Evolutionary conservation across 1,140 invertebrate species (phyloP), one percentile per base, ranked within the genome.

Genomic region (Pantala flavescens): DNA sequence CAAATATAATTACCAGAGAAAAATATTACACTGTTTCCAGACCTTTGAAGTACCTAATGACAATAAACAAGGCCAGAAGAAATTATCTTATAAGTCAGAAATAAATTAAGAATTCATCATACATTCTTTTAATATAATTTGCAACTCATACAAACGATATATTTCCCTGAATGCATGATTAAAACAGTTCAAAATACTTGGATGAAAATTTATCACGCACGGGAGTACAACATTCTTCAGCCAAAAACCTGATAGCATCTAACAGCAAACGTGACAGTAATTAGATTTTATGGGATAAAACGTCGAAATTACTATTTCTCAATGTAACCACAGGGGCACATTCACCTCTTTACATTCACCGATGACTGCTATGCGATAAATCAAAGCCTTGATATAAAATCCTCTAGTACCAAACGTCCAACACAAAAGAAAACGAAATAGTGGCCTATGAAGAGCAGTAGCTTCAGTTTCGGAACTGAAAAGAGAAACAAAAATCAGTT

Each of bases 351-450:
- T 63, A 63, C 49, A 63, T 63, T 21, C 49, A 63, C 49, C 49
- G 49, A 63, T 63, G 49, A 63, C 14, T 63, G 49, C 49, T 63
- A 63, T 16, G 49, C n/a, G n/a, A 63, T 16, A 63, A 63, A 63
- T 63, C 49, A 63, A 63, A 63, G 49, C 49, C 49, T 63, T 21
- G 49, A 63, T 63, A 63, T 21, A 63, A 63, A 63, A 63, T 63
- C 49, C 49, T 63, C 49, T 63, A 63, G 12, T 63, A 63, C 49
- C 49, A 63, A 63, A 63, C 49, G n/a, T 63, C 49, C 14, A 63
- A 63, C 49, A 63, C 49, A 63, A 63, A 63, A 63, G 49, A 63
- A 63, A 63, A 63, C 49, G n/a, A 16, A 21, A 63, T 16, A 63
- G 49, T 63, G 49, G 49, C 49, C 49, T 63, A 63, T 63, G 49